These are phyloP conservation scores for Minunthozetes semirufus DNA, from an alignment of 2,888 invertebrate species.

Conservation along the genomic window DNA sequence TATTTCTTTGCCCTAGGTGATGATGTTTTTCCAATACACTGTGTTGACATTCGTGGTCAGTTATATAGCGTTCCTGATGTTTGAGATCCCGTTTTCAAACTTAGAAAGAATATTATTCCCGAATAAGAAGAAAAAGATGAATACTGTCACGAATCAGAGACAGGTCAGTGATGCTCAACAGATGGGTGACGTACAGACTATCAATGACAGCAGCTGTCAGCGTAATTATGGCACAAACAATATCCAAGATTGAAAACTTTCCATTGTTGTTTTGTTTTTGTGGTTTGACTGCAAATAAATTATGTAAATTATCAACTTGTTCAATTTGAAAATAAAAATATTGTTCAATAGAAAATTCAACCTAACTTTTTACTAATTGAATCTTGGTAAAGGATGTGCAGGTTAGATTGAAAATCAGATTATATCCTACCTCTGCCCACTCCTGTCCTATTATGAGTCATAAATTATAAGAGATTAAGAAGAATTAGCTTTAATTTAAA, in stretches of 20 bases:
- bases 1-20: slow-evolving; percentile 35
- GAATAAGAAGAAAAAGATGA: not conserved
- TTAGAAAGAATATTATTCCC: not conserved
- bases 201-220: not conserved
- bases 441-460: no score
- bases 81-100: slow-evolving; percentile 35
- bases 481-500: no score
- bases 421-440: no score
- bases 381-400: no score
- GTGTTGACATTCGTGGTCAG: slow-evolving; percentile 35
- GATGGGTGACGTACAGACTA: not conserved
- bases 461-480: no score
- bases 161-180: not conserved
- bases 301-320: no score
- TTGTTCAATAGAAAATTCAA: no score
- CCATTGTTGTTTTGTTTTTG: not conserved
- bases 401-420: no score
- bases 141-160: not conserved
- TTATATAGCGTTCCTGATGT: slow-evolving; percentile 36
- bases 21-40: slow-evolving; percentile 38
- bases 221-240: not conserved
- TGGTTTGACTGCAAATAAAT: not conserved
- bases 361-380: no score
- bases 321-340: no score
- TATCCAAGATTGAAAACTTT: not conserved